These are phyloP conservation scores for Julus scandinavius DNA, from an alignment of 2,888 invertebrate genomes.

Conservation along the genomic window DNA sequence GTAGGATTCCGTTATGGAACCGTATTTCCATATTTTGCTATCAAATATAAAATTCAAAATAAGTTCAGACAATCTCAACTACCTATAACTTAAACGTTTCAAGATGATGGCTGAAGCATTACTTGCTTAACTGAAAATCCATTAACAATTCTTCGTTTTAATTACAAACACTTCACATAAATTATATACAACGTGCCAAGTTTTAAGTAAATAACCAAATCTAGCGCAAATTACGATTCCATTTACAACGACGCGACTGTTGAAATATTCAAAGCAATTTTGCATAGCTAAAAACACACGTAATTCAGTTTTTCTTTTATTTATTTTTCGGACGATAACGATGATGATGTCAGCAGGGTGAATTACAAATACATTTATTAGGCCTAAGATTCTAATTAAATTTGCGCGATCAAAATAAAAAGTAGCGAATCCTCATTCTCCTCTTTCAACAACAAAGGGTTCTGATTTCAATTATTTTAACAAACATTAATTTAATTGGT, in stretches of 20 bases:
- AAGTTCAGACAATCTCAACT: no score
- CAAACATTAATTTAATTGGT: conserved; percentile 29
- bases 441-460: conserved; percentile 6
- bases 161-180: not conserved
- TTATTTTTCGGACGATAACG: not conserved
- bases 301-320: not conserved
- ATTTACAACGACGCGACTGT: not conserved
- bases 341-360: conserved; percentile 23
- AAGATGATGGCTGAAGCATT: no score
- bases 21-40: no score
- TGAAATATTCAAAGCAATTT: not conserved
- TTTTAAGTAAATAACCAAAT: not conserved
- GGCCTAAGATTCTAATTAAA: conserved; percentile 24
- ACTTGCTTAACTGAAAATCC: no score
- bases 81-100: no score
- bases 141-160: no score
- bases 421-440: not conserved
- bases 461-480: conserved; percentile 25
- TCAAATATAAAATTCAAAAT: no score
- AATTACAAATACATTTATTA: conserved; percentile 33
- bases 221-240: not conserved
- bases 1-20: no score
- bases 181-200: not conserved
- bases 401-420: not conserved
- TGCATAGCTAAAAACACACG: not conserved